phyloP scores from a whole-genome alignment of 2,113 vertebrate genomes.

The Zosterops pallidus region DNA sequence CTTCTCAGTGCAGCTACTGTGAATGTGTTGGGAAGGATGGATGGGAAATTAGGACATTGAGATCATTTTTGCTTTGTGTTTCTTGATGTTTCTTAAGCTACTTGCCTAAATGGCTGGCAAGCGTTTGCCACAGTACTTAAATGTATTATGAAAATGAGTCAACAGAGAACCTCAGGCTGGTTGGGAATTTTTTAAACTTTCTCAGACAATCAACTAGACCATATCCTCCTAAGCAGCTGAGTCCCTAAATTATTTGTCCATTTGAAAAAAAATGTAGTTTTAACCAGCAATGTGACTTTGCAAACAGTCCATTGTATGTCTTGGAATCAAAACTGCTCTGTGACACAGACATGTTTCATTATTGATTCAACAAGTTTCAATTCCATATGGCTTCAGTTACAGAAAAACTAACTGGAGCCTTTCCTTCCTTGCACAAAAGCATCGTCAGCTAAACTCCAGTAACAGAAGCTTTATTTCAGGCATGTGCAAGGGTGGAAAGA shows the following conservation, averaged over 20 bases:
- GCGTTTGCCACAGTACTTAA: neutral
- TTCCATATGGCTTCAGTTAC: slow-evolving; percentile 59
- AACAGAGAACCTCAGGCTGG: neutral
- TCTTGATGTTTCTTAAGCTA: neutral
- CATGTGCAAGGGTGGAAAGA: slow-evolving; percentile 5
- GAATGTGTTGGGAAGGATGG: neutral
- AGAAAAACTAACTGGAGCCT: slow-evolving; percentile 14
- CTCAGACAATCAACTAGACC: neutral
- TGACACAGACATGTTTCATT: slow-evolving; percentile 36
- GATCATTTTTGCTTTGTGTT: neutral
- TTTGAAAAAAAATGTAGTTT: neutral
- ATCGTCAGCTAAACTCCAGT: slow-evolving; percentile 37
- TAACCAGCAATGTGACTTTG: slow-evolving; percentile 26
- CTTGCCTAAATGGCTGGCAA: neutral
- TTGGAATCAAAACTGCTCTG: slow-evolving; percentile 41
- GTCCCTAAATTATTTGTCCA: neutral
- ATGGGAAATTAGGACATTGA: neutral
- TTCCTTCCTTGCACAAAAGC: slow-evolving; percentile 44
- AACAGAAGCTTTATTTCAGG: slow-evolving; percentile 37
- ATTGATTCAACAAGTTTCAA: slow-evolving; percentile 53
- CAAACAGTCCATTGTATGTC: slow-evolving; percentile 35
- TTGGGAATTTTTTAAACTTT: neutral
- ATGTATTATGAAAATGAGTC: neutral
- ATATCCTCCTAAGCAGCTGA: neutral
- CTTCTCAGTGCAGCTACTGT: neutral